phyloP scores from a whole-genome alignment of 2,888 invertebrate genomes.

The Coremacera marginata region DNA sequence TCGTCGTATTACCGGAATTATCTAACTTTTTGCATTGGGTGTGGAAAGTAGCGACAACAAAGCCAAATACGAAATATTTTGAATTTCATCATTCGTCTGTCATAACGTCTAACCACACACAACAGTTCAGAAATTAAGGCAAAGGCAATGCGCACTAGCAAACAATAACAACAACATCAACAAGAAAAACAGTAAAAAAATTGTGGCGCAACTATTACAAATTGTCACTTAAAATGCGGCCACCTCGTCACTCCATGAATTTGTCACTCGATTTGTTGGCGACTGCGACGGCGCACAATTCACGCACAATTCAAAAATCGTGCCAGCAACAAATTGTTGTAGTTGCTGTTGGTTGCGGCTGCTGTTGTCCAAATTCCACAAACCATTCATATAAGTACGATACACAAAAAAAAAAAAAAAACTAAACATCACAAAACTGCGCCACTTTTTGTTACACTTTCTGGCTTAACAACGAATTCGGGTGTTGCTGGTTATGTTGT shows the following conservation, averaged over 20 bases:
- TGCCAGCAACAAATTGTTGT: constrained; percentile 25
- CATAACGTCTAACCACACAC: constrained; percentile 12
- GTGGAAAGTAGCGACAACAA: background rate
- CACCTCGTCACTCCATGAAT: constrained; percentile 13
- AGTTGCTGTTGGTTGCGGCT: background rate
- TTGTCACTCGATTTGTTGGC: background rate
- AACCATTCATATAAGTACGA: background rate
- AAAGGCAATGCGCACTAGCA: background rate
- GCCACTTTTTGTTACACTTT: background rate
- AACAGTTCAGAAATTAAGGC: background rate
- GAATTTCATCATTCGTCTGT: constrained; percentile 16
- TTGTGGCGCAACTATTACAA: constrained; percentile 31
- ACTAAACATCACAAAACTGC: background rate
- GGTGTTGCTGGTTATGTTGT: constrained; percentile 12
- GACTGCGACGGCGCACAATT: constrained; percentile 8
- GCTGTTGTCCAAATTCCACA: constrained; percentile 13
- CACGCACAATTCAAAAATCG: constrained; percentile 24
- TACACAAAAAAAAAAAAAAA: constrained; percentile 7
- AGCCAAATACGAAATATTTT: background rate
- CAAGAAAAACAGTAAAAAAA: background rate
- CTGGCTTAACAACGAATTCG: background rate
- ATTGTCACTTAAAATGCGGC: constrained; percentile 35
- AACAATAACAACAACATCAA: constrained; percentile 13
- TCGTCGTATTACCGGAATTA: no score
- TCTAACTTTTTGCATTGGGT: background rate